Percentiles rank a stretch among this genome's conserved stretches.
Evolutionary conservation across 1,140 invertebrate species (phyloP).

Genomic region (Apis laboriosa): DNA sequence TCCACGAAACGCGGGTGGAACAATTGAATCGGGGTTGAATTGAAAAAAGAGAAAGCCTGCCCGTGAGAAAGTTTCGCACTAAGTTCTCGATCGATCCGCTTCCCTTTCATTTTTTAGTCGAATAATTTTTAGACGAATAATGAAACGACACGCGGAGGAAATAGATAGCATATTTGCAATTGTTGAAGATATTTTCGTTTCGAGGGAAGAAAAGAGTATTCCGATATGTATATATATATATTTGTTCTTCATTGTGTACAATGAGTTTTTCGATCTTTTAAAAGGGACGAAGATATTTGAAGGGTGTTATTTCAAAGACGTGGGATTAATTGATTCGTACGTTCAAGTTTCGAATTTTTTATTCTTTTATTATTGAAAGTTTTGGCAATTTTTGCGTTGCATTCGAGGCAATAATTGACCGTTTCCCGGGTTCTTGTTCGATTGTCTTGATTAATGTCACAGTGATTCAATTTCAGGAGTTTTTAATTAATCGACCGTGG

Average conservation of each 20-base stretch:
- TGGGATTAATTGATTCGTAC: too few relatives aligned
- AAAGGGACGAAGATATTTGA: too few relatives aligned
- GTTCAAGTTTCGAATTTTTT: too few relatives aligned
- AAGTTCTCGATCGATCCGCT: not conserved
- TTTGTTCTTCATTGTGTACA: too few relatives aligned
- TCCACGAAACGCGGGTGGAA: conserved; percentile 41
- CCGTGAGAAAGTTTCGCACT: not conserved
- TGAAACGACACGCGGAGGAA: too few relatives aligned
- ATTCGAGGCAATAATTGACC: not conserved
- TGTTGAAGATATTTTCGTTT: too few relatives aligned
- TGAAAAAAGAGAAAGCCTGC: conserved; percentile 23
- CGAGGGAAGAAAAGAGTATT: too few relatives aligned
- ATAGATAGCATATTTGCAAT: too few relatives aligned
- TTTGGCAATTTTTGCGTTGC: not conserved
- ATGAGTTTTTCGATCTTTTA: too few relatives aligned
- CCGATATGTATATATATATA: too few relatives aligned
- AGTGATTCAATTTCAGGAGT: not conserved
- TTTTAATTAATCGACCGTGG: conserved; percentile 9
- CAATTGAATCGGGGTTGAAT: conserved; percentile 41
- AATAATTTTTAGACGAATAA: not conserved
- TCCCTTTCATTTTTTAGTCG: not conserved
- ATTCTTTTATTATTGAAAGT: too few relatives aligned
- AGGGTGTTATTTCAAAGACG: too few relatives aligned
- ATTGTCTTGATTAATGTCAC: not conserved
- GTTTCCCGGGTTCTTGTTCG: not conserved